Conservation (phyloP, 1,140 invertebrate genomes). For the Neuroterus valhalla region DNA sequence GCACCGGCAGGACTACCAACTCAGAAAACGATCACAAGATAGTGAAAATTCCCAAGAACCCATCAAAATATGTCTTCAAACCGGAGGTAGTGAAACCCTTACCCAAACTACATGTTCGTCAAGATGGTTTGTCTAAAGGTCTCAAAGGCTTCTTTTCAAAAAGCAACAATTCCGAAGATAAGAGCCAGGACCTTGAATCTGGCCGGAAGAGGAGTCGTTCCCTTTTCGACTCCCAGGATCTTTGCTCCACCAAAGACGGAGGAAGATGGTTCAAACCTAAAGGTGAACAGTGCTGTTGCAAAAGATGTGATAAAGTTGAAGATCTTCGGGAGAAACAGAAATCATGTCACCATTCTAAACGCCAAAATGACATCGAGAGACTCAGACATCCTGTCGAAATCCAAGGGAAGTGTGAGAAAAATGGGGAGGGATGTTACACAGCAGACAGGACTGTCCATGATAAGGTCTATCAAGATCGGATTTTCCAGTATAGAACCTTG, state of each 20-base stretch:
- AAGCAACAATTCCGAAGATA: conserved; percentile 13
- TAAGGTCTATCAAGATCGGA: too few species aligned
- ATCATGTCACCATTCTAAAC: background rate
- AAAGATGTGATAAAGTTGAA: conserved; percentile 1
- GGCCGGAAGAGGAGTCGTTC: conserved; percentile 48
- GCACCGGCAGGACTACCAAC: conserved; percentile 39
- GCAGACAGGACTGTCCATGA: background rate
- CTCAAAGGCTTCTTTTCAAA: conserved; percentile 23
- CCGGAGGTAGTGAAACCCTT: too few species aligned
- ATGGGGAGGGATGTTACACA: conserved; percentile 33
- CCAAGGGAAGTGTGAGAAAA: conserved; percentile 4
- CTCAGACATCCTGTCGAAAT: too few species aligned
- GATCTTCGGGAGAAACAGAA: background rate
- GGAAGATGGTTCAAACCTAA: conserved; percentile 5
- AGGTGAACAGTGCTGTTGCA: conserved; percentile 28
- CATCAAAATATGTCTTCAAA: conserved; percentile 38
- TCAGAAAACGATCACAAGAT: conserved; percentile 29
- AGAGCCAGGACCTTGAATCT: conserved; percentile 25
- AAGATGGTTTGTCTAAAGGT: conserved; percentile 1
- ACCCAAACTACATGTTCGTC: background rate
- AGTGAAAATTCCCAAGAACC: conserved; percentile 1
- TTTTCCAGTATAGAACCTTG: too few species aligned
- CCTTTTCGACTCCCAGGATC: conserved; percentile 43
- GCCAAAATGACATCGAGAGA: background rate
- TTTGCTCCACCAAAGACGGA: conserved; percentile 29